Evolutionary conservation across 2,113 vertebrate genomes (phyloP), one percentile per base, ranked within the genome.

Genomic region (Dolichallabes microphthalmus): DNA sequence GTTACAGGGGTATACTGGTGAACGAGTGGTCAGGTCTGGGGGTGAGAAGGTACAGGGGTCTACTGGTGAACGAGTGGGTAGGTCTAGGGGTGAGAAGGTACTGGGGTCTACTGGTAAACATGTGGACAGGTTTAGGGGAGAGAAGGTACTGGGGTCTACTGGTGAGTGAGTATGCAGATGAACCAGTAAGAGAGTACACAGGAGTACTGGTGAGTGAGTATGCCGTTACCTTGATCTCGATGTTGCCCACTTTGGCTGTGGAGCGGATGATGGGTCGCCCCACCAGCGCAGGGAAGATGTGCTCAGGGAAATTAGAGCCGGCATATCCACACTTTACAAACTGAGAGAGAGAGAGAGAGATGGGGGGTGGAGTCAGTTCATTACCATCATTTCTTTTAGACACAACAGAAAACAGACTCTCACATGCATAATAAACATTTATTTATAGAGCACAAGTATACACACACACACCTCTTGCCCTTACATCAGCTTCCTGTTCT

Each of bases 201-300:
- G 10, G 25, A 1, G 66, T 12, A 8, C 39, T 25, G 12, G 15
- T 27, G 15, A 58, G 19, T 30, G 8, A 83, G 17, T n/a, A 12
- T 25, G 66, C 19, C 22, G 4, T 95, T 96, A 97, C 96, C 96
- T 97, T 97, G 93, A 97, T 97, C 91, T 97, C 96, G 88, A 97
- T 97, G 93, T 97, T 97, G 92, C 96, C 96, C 94, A 97, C 96
- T 97, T 97, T 97, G 90, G 96, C 95, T 85, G 96, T 97, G 89
- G 96, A 97, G 92, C 96, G 95, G 93, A 97, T 97, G 91, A 97
- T 97, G 87, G 96, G 96, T 92, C 96, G 93, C 91, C 96, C 96
- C 90, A 97, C 96, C 93, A 97, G 94, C 80, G 96, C 96, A 75
- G 96, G 96, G 89, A 97, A 97, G 91, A 97, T 97, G 92, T 97